These are phyloP conservation scores for Nannoperca australis DNA, from an alignment of 2,797 vertebrate species.

Conservation along the genomic window DNA sequence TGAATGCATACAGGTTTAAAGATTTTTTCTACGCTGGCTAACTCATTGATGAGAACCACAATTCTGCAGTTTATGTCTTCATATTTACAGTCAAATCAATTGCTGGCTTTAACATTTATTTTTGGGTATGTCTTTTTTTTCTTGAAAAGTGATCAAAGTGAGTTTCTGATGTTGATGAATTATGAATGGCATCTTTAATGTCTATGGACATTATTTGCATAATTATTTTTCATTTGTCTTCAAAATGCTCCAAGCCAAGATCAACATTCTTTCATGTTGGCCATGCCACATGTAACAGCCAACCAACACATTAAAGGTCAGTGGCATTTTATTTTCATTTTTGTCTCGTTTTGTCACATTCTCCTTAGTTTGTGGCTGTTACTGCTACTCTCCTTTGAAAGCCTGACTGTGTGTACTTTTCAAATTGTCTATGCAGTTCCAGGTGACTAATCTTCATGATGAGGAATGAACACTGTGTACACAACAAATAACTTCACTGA, in stretches of 20 bases:
- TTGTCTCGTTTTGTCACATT: conserved; percentile 35
- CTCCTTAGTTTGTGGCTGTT: conserved; percentile 16
- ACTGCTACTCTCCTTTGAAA: conserved; percentile 12
- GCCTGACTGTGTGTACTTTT: not conserved
- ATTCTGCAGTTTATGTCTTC: not conserved
- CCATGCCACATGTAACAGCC: conserved; percentile 56
- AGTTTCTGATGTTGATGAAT: conserved; percentile 22
- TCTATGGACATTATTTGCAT: conserved; percentile 48
- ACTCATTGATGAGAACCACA: not conserved
- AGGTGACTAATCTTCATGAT: conserved; percentile 32
- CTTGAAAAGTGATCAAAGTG: conserved; percentile 18
- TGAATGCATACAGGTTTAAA: not conserved
- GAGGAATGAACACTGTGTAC: conserved; percentile 30
- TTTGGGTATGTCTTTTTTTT: not conserved
- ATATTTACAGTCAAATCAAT: not conserved
- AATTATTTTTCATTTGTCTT: conserved; percentile 57
- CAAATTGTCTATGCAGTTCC: conserved; percentile 18
- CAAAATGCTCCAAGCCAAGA: conserved; percentile 37
- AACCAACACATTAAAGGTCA: conserved; percentile 73
- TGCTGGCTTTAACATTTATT: not conserved
- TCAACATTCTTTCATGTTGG: conserved; percentile 19
- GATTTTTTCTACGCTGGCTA: not conserved
- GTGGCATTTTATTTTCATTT: conserved; percentile 42
- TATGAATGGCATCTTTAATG: conserved; percentile 56
- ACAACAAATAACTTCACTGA: conserved; percentile 37